Base-by-base conservation (phyloP, 30 jellyfish, hydroid and myxozoan genomes). In the Cassiopea andromeda region DNA sequence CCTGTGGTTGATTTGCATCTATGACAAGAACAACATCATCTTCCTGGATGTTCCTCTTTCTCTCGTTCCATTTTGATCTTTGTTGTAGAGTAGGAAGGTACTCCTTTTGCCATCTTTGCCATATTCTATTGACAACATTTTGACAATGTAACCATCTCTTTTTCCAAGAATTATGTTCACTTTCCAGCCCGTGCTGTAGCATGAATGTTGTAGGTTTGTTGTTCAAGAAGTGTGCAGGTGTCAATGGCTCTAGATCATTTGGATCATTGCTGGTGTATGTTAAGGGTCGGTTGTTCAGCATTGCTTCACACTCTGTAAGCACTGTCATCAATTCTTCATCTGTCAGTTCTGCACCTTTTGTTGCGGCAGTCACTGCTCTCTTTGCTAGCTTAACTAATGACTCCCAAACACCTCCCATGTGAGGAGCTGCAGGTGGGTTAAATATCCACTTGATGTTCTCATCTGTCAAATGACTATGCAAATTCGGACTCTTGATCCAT, bases 381-480 rank as follows among this genome's bases (percentile, higher is more conserved):
- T 83, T 83, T 44, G 77, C 83, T 27, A 70, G 80, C 75, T 70
- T 68, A 18, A 66, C 91, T 43, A 83, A 49, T 83, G 82, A 70
- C 69, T 83, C 91, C 85, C 84, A 83, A 66, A 83, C 75, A 67
- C 91, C 91, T 43, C 91, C 76, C 76, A 70, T 49, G 68, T 83
- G 91, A 1, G 84, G 91, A 49, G 91, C 83, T 66, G 91, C 91
- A 17, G 91, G 89, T 60, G 89, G 91, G 74, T 83, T 83, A 44
- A 83, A 83, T 47, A 83, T 66, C 91, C 91, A 83, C 68, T 68
- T 70, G 19, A 70, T 83, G 77, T 68, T 61, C 73, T 83, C 70
- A 48, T 70, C 68, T 69, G 66, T 83, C 46, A 54, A 83, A 48
- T 66, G 78, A 66, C 45, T 48, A 66, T 70, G 83, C 1, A 66